These are phyloP conservation scores for Melieria omissa DNA, from an alignment of 2,888 invertebrate genomes.

Conservation along the genomic window DNA sequence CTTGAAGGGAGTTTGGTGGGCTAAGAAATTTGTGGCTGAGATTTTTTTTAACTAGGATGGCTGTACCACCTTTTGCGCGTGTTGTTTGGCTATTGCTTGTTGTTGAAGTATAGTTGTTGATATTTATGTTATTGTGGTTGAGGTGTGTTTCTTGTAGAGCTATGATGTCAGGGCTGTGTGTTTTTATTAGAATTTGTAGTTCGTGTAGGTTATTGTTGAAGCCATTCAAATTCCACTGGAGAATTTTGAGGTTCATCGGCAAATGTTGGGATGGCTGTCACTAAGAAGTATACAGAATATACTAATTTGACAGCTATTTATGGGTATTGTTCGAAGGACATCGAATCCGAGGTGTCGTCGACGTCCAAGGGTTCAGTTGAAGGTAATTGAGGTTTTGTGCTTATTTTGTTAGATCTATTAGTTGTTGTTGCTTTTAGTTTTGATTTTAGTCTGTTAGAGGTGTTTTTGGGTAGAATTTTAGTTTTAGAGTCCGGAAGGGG, in stretches of 20 bases:
- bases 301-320: background rate
- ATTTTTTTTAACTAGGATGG: conserved; percentile 10
- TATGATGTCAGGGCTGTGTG: background rate
- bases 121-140: background rate
- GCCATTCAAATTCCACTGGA: background rate
- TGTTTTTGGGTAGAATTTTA: conserved; percentile 7
- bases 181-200: background rate
- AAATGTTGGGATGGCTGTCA: background rate
- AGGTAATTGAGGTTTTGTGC: background rate
- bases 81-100: background rate
- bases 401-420: background rate
- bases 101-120: background rate
- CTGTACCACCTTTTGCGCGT: conserved; percentile 2
- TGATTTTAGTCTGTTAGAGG: background rate
- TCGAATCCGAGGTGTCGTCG: too few species aligned
- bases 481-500: background rate
- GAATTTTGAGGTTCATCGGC: conserved; percentile 2
- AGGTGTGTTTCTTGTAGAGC: background rate
- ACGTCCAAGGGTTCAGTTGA: background rate
- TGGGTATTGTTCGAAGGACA: background rate
- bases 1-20: too few species aligned
- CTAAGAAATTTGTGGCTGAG: background rate
- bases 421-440: background rate
- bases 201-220: background rate
- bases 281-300: background rate